Base-by-base conservation (phyloP, 2,888 invertebrate genomes). In the Pilophorus perplexus region DNA sequence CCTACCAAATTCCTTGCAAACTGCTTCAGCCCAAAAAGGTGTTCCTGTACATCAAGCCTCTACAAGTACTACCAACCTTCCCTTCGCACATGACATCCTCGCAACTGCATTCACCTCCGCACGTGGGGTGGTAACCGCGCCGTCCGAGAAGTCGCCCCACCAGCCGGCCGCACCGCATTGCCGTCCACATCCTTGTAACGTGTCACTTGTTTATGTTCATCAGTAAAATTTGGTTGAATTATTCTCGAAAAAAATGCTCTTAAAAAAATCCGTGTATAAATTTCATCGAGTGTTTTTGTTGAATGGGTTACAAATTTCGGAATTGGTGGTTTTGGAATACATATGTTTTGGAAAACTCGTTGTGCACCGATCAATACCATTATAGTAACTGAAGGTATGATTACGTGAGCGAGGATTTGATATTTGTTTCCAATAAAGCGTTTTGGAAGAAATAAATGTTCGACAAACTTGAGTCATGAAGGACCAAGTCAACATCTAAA, bases 31-130 rank as follows among this genome's bases (percentile, higher is more conserved):
- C n/a, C n/a, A n/a, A n/a, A n/a, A n/a, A n/a, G n/a, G n/a, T n/a
- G n/a, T n/a, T n/a, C n/a, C n/a, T n/a, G n/a, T n/a, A n/a, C n/a
- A n/a, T n/a, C n/a, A n/a, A n/a, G n/a, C n/a, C n/a, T n/a, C n/a
- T n/a, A n/a, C n/a, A n/a, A n/a, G n/a, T n/a, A 6, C 20, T 12
- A 25, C 50, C 38, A 6, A 66, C 66, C 46, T 66, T 66, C 28
- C 66, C 66, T 18, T 59, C 57, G 57, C 66, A 66, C 27, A 66
- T 28, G 3, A 22, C 48, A 14, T 55, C 57, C 10, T 57, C 57
- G 22, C 44, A 44, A 42, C 28, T 14, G 44, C 66, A 66, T 14
- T 66, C 66, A 5, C 66, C 66, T 5, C 66, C 55, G 28, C 66
- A 55, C 1, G 52, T 52, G 8, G 66, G 66, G 28, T 66, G 66